A percentile compares a stretch with the other conserved stretches of the same genome.
These are phyloP conservation scores for Hippopotamus amphibius DNA, from an alignment of 2,113 vertebrate species.

Conservation along the genomic window DNA sequence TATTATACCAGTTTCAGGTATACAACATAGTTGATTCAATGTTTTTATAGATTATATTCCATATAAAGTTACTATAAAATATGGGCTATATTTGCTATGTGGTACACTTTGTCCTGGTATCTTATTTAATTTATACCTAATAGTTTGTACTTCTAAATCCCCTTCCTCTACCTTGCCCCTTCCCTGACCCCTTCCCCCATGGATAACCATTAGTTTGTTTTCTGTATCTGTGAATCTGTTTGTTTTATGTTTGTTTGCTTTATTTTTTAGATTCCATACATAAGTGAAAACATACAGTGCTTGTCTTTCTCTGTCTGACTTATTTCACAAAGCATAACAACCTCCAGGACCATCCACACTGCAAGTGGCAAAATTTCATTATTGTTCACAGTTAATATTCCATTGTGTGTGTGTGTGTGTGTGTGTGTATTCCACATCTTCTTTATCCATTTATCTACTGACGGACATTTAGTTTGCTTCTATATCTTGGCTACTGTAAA, in stretches of 20 bases:
- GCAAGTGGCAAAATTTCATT: neutral
- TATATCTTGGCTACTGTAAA: too few species aligned
- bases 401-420: accelerated
- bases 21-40: neutral
- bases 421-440: neutral
- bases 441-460: neutral
- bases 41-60: neutral
- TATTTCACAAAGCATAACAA: neutral
- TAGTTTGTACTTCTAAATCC: neutral
- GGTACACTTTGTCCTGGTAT: neutral
- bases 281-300: neutral
- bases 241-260: neutral
- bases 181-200: neutral
- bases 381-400: neutral
- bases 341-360: neutral
- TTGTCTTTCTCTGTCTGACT: neutral
- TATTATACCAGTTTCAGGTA: neutral
- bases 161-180: neutral
- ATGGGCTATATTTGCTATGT: neutral
- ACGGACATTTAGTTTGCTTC: neutral
- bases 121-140: neutral
- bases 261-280: neutral
- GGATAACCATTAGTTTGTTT: neutral
- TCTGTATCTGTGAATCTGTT: neutral
- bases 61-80: neutral